A percentile compares a stretch with the other conserved stretches of the same genome.
Conservation (phyloP, 2,888 invertebrate species). For the Glomeris marginata region DNA sequence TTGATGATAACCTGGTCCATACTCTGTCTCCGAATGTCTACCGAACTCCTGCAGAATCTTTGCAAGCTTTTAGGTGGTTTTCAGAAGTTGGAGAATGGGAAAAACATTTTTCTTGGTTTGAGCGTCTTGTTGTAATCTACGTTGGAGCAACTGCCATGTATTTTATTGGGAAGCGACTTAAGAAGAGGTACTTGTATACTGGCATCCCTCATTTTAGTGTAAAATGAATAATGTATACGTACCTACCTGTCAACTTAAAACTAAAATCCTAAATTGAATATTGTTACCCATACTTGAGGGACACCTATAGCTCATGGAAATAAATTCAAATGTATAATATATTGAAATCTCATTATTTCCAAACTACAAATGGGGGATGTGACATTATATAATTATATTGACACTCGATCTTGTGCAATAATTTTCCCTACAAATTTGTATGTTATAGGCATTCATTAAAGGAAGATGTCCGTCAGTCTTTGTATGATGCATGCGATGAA, state of each 20-base stretch:
- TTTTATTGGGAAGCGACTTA: constrained; percentile 72
- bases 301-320: too few species aligned
- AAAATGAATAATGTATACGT: neutral
- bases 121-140: constrained; percentile 72
- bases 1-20: constrained; percentile 78
- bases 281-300: too few species aligned
- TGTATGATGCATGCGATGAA: constrained; percentile 72
- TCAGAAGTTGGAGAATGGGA: constrained; percentile 84
- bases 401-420: constrained; percentile 4
- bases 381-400: constrained; percentile 2
- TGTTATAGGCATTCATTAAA: constrained; percentile 56
- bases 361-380: neutral
- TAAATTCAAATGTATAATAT: constrained; percentile 4
- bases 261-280: too few species aligned
- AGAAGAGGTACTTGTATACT: constrained; percentile 44
- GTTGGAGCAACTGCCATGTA: constrained; percentile 90
- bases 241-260: too few species aligned
- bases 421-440: constrained; percentile 7
- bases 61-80: constrained; percentile 89
- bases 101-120: constrained; percentile 69
- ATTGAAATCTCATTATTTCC: neutral
- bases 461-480: constrained; percentile 71
- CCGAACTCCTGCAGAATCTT: constrained; percentile 62
- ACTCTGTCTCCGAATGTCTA: constrained; percentile 94
- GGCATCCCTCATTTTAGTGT: neutral